phyloP scores from a whole-genome alignment of 2,888 invertebrate genomes.

The Plemyria rubiginata region DNA sequence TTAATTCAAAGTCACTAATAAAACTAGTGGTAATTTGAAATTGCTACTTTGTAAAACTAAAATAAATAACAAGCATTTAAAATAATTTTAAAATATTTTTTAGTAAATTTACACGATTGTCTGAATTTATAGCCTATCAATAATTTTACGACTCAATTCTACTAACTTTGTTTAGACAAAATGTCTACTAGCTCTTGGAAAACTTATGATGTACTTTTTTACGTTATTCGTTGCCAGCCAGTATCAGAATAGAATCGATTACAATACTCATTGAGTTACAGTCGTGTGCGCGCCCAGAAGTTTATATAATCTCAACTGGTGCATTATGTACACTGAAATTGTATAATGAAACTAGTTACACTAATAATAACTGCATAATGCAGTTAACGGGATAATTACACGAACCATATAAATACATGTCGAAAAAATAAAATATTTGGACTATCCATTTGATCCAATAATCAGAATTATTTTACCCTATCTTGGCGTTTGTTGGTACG shows the following conservation, averaged over 20 bases:
- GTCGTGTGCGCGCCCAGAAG: conserved; percentile 20
- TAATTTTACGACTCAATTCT: too few relatives aligned
- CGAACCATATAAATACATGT: conserved; percentile 10
- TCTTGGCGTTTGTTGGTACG: too few relatives aligned
- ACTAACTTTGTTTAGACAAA: too few relatives aligned
- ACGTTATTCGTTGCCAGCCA: neutral
- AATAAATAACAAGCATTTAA: too few relatives aligned
- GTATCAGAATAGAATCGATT: conserved; percentile 14
- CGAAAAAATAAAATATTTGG: neutral
- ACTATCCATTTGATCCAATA: neutral
- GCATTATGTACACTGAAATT: conserved; percentile 34
- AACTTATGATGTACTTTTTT: neutral
- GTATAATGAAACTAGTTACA: conserved; percentile 33
- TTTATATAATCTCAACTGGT: conserved; percentile 39
- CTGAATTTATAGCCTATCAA: too few relatives aligned
- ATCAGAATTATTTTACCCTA: too few relatives aligned
- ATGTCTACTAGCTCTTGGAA: too few relatives aligned
- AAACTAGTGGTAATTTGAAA: neutral
- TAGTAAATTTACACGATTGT: too few relatives aligned
- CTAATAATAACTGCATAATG: conserved; percentile 23
- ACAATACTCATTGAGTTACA: conserved; percentile 23
- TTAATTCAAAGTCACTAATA: too few relatives aligned
- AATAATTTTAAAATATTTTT: too few relatives aligned
- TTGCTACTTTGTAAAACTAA: neutral
- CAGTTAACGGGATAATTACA: conserved; percentile 20